phyloP scores from a whole-genome alignment of 2,797 vertebrate genomes.

The Alauda arvensis region DNA sequence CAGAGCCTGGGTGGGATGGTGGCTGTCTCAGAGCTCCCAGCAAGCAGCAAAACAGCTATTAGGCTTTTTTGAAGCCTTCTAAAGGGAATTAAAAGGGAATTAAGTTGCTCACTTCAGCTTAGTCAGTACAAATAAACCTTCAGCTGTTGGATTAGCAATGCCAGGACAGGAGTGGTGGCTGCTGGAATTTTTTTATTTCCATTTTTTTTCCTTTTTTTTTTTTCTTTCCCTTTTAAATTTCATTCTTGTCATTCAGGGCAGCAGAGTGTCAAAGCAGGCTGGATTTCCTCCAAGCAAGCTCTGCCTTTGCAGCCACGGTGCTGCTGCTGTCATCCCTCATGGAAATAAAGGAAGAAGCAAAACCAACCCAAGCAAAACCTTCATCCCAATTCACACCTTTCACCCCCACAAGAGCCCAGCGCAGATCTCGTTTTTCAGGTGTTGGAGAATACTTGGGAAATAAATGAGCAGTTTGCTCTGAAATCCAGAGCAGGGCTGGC shows the following conservation, averaged over 20 bases:
- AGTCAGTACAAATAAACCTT: constrained; percentile 53
- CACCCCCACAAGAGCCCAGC: neutral
- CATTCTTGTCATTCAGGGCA: neutral
- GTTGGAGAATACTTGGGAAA: neutral
- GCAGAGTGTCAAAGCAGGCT: neutral
- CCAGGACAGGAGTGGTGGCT: neutral
- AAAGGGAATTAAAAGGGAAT: constrained; percentile 44
- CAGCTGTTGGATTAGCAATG: constrained; percentile 33
- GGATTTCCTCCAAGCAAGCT: neutral
- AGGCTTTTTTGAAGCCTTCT: neutral
- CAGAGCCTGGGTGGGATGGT: neutral
- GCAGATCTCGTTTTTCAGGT: neutral
- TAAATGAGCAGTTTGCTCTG: neutral
- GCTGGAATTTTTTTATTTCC: neutral
- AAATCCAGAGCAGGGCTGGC: neutral
- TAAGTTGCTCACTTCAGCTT: constrained; percentile 24
- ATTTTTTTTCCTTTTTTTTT: fast-evolving
- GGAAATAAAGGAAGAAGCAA: neutral
- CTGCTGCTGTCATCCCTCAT: neutral
- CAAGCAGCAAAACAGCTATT: neutral
- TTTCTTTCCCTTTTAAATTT: neutral
- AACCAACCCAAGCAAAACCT: neutral
- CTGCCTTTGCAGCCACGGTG: neutral
- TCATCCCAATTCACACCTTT: neutral
- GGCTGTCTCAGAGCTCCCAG: neutral